Conservation (phyloP, 2,888 invertebrate species). For the Trachelus troglodyta region DNA sequence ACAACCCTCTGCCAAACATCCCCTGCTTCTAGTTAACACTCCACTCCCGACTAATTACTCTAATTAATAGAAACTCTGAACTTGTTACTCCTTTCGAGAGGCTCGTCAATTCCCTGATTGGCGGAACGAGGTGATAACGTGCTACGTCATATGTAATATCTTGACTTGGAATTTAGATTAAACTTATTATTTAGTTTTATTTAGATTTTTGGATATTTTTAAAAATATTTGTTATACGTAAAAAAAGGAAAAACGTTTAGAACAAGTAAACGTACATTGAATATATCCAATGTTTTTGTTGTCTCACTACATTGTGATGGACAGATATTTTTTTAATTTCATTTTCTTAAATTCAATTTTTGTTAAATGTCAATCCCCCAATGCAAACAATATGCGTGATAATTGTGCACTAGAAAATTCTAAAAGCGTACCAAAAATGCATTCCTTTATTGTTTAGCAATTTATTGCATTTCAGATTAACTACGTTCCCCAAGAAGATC, state of each 20-base stretch:
- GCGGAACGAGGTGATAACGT: background rate
- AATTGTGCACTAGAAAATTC: background rate
- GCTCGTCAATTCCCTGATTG: background rate
- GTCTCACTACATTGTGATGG: no score
- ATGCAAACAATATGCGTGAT: background rate
- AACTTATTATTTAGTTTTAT: no score
- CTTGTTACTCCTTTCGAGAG: background rate
- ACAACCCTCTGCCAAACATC: slow-evolving; percentile 38
- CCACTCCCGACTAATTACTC: slow-evolving; percentile 60
- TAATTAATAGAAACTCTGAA: slow-evolving; percentile 52
- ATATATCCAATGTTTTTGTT: no score
- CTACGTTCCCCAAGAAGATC: background rate
- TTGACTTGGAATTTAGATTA: no score
- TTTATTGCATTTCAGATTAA: background rate
- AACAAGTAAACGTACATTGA: no score
- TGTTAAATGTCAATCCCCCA: no score
- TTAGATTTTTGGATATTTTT: no score
- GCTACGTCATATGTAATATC: no score
- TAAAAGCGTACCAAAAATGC: background rate
- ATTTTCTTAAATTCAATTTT: no score
- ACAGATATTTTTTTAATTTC: no score
- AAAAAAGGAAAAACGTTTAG: no score
- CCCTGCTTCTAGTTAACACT: slow-evolving; percentile 60
- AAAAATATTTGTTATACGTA: no score
- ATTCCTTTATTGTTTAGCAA: background rate